These are phyloP conservation scores for Oceanites oceanicus DNA, from an alignment of 2,113 vertebrate genomes.

Conservation along the genomic window DNA sequence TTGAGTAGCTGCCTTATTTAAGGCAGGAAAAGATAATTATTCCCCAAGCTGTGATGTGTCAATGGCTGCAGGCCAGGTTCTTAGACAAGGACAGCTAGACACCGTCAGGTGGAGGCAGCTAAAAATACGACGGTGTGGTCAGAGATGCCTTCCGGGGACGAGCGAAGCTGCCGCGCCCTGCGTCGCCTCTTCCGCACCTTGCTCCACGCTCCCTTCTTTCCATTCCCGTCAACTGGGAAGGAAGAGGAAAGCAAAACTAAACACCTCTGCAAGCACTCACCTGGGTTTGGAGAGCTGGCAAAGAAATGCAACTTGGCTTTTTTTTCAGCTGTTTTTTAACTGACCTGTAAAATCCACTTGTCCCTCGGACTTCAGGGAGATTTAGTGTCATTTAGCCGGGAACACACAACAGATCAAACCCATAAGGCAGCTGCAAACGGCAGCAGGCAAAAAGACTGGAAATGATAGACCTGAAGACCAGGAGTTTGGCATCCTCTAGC, in stretches of 20 bases:
- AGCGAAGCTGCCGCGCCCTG: not conserved
- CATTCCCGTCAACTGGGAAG: not conserved
- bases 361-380: not conserved
- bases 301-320: not conserved
- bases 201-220: fast-evolving
- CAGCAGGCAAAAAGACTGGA: not conserved
- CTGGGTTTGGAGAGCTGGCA: not conserved
- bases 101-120: not conserved
- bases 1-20: not conserved
- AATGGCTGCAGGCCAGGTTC: not conserved
- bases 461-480: not conserved
- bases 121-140: not conserved
- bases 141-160: not conserved
- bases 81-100: not conserved
- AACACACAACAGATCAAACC: not conserved
- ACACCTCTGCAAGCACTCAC: not conserved
- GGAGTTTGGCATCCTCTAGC: not conserved
- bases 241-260: not conserved
- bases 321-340: not conserved
- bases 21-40: not conserved
- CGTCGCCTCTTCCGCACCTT: not conserved
- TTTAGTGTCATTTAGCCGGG: not conserved
- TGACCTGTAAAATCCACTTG: not conserved
- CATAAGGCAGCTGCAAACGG: not conserved
- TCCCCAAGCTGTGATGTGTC: not conserved